Evolutionary conservation across 2,113 vertebrate species (phyloP), one percentile per base, ranked within the genome.

Genomic region (Micronycteris hirsuta): DNA sequence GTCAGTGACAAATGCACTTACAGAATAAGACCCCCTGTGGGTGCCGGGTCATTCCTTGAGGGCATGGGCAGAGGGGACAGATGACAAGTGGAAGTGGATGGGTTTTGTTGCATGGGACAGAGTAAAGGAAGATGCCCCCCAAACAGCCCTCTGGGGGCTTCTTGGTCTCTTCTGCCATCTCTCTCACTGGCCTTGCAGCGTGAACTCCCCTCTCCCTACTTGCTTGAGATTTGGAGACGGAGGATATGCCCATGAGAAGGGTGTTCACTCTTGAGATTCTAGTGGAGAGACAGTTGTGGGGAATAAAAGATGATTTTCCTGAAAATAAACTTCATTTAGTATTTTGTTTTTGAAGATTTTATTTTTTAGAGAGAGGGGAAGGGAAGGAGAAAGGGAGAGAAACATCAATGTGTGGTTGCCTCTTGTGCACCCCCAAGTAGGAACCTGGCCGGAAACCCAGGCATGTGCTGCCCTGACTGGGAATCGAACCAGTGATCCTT

Each of bases 321-420:
- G 70, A 91, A 93, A 74, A 4, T 24, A 73, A 89, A 31, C 31
- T 63, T 17, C 52, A 61, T 26, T 89, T 81, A 78, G 74, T 91
- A n/a, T n/a, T n/a, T n/a, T n/a, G n/a, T n/a, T n/a, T n/a, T n/a
- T n/a, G n/a, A n/a, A n/a, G n/a, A n/a, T n/a, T n/a, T n/a, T n/a
- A n/a, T n/a, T n/a, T n/a, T n/a, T n/a, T n/a, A n/a, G n/a, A n/a
- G n/a, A n/a, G n/a, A n/a, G n/a, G n/a, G n/a, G n/a, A n/a, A n/a
- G n/a, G n/a, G n/a, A n/a, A n/a, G n/a, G n/a, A n/a, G n/a, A n/a
- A n/a, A n/a, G n/a, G n/a, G n/a, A n/a, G n/a, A n/a, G n/a, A n/a
- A n/a, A n/a, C n/a, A n/a, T n/a, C n/a, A n/a, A n/a, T n/a, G n/a
- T n/a, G n/a, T n/a, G n/a, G n/a, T n/a, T n/a, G n/a, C n/a, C n/a